These are phyloP conservation scores for Apodemia mormo DNA, from an alignment of 2,888 invertebrate genomes.

Conservation along the genomic window DNA sequence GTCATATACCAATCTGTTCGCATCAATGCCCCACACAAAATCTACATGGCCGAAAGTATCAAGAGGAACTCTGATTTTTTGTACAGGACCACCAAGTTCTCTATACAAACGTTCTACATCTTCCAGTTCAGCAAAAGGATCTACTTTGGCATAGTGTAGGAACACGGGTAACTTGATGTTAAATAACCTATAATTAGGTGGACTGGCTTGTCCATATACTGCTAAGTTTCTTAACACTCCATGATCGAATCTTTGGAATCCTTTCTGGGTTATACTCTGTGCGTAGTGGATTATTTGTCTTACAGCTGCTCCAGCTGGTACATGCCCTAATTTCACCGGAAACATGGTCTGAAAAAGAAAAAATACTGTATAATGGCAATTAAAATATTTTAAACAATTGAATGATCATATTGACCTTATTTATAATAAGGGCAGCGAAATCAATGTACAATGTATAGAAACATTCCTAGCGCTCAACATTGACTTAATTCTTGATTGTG, in stretches of 20 bases:
- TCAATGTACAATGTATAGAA: no score
- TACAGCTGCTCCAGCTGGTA: constrained; percentile 82
- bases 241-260: constrained; percentile 73
- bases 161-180: constrained; percentile 71
- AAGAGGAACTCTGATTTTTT: constrained; percentile 72
- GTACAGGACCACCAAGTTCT: constrained; percentile 66
- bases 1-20: constrained; percentile 75
- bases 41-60: constrained; percentile 83
- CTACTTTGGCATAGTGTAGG: constrained; percentile 80
- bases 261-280: constrained; percentile 76
- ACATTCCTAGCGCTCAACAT: no score
- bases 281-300: constrained; percentile 85
- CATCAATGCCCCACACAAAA: constrained; percentile 82
- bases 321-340: constrained; percentile 81
- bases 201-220: constrained; percentile 64
- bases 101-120: constrained; percentile 70
- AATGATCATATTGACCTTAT: no score
- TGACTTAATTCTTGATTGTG: no score
- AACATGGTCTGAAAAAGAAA: constrained; percentile 71
- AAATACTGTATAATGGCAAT: no score
- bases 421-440: no score
- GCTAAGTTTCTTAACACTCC: constrained; percentile 65
- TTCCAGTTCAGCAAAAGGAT: constrained; percentile 74
- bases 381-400: no score
- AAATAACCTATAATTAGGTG: constrained; percentile 76